A percentile compares a stretch with the other conserved stretches of the same genome.
Evolutionary conservation across 2,888 invertebrate species (phyloP).

Genomic region (Tenodera sinensis): DNA sequence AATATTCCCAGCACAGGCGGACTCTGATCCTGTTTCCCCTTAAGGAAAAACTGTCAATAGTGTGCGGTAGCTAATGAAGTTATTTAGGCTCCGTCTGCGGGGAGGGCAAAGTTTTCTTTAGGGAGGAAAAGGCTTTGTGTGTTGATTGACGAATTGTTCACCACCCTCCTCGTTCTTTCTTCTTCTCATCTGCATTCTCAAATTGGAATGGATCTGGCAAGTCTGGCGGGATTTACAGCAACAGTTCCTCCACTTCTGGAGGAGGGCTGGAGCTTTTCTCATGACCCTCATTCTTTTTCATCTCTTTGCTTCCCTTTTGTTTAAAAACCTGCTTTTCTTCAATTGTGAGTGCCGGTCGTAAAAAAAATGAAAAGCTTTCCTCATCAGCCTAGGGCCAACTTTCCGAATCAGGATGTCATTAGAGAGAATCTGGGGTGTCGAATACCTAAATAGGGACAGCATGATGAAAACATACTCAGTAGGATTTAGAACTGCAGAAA

Average conservation of each 20-base stretch:
- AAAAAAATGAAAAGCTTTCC: neutral
- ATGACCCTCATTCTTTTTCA: neutral
- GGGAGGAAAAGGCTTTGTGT: neutral
- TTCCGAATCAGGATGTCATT: neutral
- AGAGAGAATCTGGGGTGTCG: neutral
- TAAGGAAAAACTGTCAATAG: constrained; percentile 6
- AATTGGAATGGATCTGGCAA: constrained; percentile 3
- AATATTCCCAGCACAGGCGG: neutral
- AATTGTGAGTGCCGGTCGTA: neutral
- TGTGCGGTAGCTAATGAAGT: constrained; percentile 25
- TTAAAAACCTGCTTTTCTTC: neutral
- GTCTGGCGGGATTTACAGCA: constrained; percentile 7
- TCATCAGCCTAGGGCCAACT: neutral
- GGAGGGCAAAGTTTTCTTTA: neutral
- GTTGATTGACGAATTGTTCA: constrained; percentile 15
- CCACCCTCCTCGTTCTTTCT: neutral
- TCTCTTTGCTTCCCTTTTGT: neutral
- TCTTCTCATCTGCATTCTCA: constrained; percentile 7
- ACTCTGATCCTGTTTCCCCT: neutral
- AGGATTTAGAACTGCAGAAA: too few species aligned
- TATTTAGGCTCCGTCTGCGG: constrained; percentile 8
- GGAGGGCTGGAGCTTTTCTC: neutral
- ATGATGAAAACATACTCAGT: too few species aligned
- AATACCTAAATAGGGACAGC: neutral
- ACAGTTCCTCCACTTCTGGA: neutral